Evolutionary conservation across 2,888 invertebrate species (phyloP).

Genomic region (Cerceris ruficornis): DNA sequence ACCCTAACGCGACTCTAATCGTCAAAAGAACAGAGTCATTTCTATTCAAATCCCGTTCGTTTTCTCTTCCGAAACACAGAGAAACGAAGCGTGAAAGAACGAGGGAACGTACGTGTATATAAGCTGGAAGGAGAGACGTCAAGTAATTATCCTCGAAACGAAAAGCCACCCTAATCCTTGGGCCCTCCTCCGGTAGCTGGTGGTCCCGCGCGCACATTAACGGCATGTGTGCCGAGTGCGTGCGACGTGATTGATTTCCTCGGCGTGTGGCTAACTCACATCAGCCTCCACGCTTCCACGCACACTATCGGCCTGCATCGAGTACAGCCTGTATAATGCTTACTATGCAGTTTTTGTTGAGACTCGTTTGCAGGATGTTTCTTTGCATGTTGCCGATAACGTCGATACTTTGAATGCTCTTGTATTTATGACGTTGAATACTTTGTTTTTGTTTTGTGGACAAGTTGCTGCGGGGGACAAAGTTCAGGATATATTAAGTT

Average conservation of each 20-base stretch:
- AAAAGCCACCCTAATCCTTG: conserved; percentile 72
- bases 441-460: too few relatives aligned
- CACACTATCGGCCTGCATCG: neutral
- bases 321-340: neutral
- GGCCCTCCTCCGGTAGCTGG: conserved; percentile 58
- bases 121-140: conserved; percentile 10
- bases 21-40: neutral
- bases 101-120: too few relatives aligned
- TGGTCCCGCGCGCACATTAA: conserved; percentile 77
- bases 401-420: too few relatives aligned
- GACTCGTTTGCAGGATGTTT: too few relatives aligned
- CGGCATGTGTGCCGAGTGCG: conserved; percentile 78
- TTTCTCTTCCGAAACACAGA: conserved; percentile 19
- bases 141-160: conserved; percentile 74
- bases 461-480: too few relatives aligned
- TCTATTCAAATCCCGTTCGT: neutral
- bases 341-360: too few relatives aligned
- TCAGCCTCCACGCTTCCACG: conserved; percentile 48
- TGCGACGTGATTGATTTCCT: conserved; percentile 79
- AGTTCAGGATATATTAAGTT: too few relatives aligned
- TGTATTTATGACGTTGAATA: too few relatives aligned
- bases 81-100: conserved; percentile 15
- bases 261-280: conserved; percentile 73
- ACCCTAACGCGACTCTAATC: too few relatives aligned
- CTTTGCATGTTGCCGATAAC: too few relatives aligned